A percentile compares a stretch with the other conserved stretches of the same genome.
Conservation (phyloP, 2,888 invertebrate species). For the Tanytarsus gracilentus region DNA sequence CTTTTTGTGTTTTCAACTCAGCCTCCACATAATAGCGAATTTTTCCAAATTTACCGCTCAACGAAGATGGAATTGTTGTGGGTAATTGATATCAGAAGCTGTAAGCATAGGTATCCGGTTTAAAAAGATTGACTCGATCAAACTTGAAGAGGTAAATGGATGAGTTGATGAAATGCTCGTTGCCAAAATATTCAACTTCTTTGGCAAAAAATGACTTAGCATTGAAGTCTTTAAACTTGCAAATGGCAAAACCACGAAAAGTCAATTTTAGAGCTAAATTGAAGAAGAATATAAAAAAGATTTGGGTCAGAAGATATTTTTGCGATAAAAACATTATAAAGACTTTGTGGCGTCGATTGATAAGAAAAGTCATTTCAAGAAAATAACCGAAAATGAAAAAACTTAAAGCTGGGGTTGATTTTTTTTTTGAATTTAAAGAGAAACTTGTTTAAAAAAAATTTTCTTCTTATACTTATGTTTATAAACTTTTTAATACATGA, state of each 20-base stretch:
- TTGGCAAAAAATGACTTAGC: background rate
- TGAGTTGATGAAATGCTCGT: background rate
- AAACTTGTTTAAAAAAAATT: too few relatives aligned
- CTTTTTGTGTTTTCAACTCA: background rate
- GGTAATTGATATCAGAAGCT: conserved; percentile 2
- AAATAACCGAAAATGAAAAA: too few relatives aligned
- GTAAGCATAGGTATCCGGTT: background rate
- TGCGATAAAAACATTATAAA: too few relatives aligned
- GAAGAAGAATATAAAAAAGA: background rate
- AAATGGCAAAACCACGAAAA: background rate
- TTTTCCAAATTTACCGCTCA: conserved; percentile 3
- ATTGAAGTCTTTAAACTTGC: conserved; percentile 4
- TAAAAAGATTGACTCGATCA: too few relatives aligned
- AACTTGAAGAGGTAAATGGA: background rate
- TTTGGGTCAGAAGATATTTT: too few relatives aligned
- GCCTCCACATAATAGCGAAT: conserved; percentile 17
- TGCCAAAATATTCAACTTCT: background rate
- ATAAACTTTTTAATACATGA: too few relatives aligned
- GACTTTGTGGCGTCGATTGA: too few relatives aligned
- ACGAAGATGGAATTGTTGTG: background rate
- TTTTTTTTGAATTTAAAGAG: too few relatives aligned
- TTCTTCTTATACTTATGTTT: too few relatives aligned
- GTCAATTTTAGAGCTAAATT: background rate
- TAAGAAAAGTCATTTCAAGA: too few relatives aligned
- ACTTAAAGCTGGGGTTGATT: too few relatives aligned